Evolutionary conservation across 2,888 invertebrate species (phyloP).

Genomic region (Onchidella celtica): DNA sequence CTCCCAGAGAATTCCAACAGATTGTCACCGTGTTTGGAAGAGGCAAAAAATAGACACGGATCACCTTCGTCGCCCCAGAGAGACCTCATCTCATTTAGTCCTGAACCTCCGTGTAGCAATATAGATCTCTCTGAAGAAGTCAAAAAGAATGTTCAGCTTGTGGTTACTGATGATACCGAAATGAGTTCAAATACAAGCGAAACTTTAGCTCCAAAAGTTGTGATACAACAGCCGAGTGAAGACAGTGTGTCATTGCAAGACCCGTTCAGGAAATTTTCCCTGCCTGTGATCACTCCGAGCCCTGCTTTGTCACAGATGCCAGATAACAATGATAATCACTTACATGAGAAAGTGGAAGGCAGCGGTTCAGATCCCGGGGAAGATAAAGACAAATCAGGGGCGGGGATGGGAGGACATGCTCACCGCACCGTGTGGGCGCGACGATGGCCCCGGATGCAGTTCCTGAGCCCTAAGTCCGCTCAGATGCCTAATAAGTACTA

Average conservation of each 20-base stretch:
- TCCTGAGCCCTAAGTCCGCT: constrained; percentile 34
- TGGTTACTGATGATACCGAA: neutral
- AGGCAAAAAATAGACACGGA: no score
- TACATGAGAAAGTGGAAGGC: neutral
- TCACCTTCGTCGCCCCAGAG: neutral
- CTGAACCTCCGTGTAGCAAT: no score
- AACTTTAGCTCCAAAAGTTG: neutral
- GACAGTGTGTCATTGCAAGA: neutral
- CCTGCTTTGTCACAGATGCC: neutral
- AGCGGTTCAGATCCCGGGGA: neutral
- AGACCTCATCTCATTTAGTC: no score
- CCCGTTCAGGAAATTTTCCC: neutral
- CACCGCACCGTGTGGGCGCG: neutral
- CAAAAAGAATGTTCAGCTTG: neutral
- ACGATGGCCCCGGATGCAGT: neutral
- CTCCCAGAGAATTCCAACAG: neutral
- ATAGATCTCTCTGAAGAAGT: neutral
- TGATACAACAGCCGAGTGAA: constrained; percentile 43
- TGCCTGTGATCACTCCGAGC: neutral
- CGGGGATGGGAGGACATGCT: neutral
- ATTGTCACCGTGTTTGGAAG: neutral
- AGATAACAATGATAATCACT: neutral
- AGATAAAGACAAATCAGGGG: neutral
- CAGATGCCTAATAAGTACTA: neutral
- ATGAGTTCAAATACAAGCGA: neutral